Percentiles rank a stretch among this genome's conserved stretches.
Evolutionary conservation across 2,797 vertebrate genomes (phyloP).

Genomic region (Lacerta bilineata): DNA sequence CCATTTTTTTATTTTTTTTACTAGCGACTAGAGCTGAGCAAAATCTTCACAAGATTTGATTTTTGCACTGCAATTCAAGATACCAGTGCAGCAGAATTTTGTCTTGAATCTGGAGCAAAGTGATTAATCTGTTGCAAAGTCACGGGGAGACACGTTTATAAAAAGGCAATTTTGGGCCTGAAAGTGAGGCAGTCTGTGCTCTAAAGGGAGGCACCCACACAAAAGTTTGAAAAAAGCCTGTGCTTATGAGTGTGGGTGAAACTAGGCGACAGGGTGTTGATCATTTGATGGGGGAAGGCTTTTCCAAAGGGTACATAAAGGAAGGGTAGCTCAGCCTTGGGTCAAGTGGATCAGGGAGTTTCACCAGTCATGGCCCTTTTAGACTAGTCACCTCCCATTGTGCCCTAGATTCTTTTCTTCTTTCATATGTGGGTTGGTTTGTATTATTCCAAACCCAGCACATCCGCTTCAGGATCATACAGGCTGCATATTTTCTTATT

Average conservation of each 20-base stretch:
- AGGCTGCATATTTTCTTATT: no score
- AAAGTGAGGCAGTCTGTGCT: neutral
- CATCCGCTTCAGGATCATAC: no score
- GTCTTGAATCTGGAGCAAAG: neutral
- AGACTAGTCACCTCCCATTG: neutral
- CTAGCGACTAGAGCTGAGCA: neutral
- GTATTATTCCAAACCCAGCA: no score
- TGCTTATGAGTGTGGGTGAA: neutral
- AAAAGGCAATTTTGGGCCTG: neutral
- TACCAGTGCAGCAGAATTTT: neutral
- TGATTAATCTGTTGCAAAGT: no score
- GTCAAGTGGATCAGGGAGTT: neutral
- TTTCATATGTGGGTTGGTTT: no score
- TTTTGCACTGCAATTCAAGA: neutral
- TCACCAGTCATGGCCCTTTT: neutral
- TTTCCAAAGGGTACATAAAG: neutral
- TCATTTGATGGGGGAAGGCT: no score
- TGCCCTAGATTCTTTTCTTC: no score
- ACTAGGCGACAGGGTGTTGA: neutral
- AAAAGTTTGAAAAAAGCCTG: neutral
- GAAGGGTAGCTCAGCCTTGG: neutral
- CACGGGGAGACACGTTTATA: no score
- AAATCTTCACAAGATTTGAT: slow-evolving; percentile 20
- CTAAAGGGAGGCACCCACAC: neutral
- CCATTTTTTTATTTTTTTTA: neutral